Evolutionary conservation across 2,888 invertebrate genomes (phyloP).

Genomic region (Dugesia japonica): DNA sequence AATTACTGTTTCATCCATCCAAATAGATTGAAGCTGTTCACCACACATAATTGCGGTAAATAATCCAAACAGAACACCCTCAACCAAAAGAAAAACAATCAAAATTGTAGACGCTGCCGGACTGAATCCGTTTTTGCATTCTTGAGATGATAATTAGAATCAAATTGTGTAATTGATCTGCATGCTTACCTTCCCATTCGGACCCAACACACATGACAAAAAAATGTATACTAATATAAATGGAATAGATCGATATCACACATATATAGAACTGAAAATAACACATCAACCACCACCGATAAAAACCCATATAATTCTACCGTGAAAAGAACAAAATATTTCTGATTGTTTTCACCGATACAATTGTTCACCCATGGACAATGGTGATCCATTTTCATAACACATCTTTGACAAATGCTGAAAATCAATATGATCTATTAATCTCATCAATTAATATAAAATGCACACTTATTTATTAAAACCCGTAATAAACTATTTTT

Average conservation of each 20-base stretch:
- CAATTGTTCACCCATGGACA: constrained; percentile 32
- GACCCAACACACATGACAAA: constrained; percentile 77
- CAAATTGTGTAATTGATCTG: not conserved
- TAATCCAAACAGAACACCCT: constrained; percentile 81
- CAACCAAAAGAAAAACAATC: constrained; percentile 57
- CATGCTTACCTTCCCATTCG: constrained; percentile 70
- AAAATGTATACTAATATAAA: constrained; percentile 76
- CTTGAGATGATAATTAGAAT: not conserved
- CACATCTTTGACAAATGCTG: constrained; percentile 26
- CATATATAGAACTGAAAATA: constrained; percentile 80
- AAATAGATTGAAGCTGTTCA: constrained; percentile 85
- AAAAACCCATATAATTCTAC: not conserved
- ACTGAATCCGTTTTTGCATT: constrained; percentile 24
- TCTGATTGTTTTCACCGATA: constrained; percentile 28
- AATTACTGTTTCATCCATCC: constrained; percentile 85
- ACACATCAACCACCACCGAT: too few relatives aligned
- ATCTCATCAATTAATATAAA: too few relatives aligned
- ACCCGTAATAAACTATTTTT: too few relatives aligned
- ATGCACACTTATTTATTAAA: too few relatives aligned
- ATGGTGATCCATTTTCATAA: constrained; percentile 28
- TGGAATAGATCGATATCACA: constrained; percentile 77
- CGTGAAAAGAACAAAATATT: constrained; percentile 29
- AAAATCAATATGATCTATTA: too few relatives aligned
- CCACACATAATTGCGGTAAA: constrained; percentile 94
- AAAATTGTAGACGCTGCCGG: constrained; percentile 38